Evolutionary conservation across 2,113 vertebrate genomes (phyloP).

Genomic region (Nansenia antarctica): DNA sequence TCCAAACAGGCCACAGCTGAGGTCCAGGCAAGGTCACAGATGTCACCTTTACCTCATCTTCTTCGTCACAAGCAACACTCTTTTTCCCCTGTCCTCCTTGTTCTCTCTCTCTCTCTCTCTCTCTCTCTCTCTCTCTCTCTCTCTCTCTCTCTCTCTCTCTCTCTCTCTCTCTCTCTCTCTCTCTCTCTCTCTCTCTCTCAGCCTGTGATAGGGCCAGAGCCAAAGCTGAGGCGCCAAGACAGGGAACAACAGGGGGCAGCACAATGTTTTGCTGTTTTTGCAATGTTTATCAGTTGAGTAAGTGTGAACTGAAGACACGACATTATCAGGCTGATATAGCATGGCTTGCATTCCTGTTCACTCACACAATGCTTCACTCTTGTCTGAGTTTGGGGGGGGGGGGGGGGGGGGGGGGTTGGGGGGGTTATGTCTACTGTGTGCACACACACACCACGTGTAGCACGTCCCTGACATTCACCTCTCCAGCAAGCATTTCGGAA

Average conservation of each 20-base stretch:
- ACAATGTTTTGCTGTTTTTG: slow-evolving; percentile 6
- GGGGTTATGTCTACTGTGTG: background rate
- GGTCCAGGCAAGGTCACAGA: background rate
- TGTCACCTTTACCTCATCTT: background rate
- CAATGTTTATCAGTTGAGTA: slow-evolving; percentile 22
- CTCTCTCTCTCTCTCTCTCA: background rate
- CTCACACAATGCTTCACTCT: background rate
- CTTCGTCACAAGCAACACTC: background rate
- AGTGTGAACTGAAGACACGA: background rate
- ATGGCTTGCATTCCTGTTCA: background rate
- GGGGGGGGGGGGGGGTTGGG: background rate
- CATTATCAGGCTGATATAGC: background rate
- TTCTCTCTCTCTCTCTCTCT: slow-evolving; percentile 4
- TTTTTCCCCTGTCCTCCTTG: background rate
- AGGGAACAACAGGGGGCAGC: slow-evolving; percentile 15
- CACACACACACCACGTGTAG: background rate
- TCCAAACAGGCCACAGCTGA: background rate
- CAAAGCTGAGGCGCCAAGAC: slow-evolving; percentile 25
- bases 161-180: background rate
- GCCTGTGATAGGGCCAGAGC: slow-evolving; percentile 12
- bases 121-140: background rate
- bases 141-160: background rate
- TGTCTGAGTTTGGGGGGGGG: slow-evolving; percentile 2
- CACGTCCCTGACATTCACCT: background rate
- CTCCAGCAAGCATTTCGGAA: background rate